phyloP scores from a whole-genome alignment of 2,113 vertebrate genomes.

The Tupaia chinensis region DNA sequence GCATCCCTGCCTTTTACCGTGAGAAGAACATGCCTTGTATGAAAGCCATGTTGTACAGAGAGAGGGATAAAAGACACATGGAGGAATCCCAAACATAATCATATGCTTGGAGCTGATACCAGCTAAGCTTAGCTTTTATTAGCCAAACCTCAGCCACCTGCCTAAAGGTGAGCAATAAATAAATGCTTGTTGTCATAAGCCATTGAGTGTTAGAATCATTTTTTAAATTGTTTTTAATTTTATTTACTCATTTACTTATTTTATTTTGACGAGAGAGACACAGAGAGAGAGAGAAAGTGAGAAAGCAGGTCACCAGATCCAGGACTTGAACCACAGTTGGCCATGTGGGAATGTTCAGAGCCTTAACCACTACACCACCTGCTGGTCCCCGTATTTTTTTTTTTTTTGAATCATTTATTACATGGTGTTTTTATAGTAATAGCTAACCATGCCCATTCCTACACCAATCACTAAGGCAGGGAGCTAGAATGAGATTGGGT shows the following conservation, averaged over 20 bases:
- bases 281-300: no score
- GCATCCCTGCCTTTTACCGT: not conserved
- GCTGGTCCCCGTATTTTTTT: no score
- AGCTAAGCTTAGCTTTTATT: not conserved
- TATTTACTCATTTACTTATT: no score
- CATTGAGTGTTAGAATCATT: not conserved
- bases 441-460: not conserved
- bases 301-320: no score
- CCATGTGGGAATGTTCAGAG: no score
- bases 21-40: not conserved
- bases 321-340: no score
- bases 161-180: conserved; percentile 28
- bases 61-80: not conserved
- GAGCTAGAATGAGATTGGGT: not conserved
- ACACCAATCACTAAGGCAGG: not conserved
- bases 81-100: not conserved
- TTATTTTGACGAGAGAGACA: no score
- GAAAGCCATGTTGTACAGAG: not conserved
- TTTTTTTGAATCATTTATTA: conserved; percentile 23
- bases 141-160: not conserved
- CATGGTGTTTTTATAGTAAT: not conserved
- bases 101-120: not conserved
- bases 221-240: no score
- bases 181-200: conserved; percentile 8
- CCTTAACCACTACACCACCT: no score